Percentiles rank a stretch among this genome's conserved stretches.
Evolutionary conservation across 1,140 invertebrate genomes (phyloP).

Genomic region (Atta colombica): DNA sequence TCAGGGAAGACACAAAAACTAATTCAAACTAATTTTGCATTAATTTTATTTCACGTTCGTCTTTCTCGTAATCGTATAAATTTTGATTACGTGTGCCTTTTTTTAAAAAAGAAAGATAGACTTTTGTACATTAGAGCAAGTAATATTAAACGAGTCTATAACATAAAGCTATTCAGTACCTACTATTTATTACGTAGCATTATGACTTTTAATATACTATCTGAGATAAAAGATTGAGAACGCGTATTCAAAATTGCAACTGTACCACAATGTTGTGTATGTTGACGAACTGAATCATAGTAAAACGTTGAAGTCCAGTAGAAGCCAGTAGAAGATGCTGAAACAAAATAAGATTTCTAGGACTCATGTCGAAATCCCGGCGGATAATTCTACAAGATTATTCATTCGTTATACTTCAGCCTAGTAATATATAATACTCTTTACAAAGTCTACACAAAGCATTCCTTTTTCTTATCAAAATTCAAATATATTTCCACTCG

Average conservation of each 20-base stretch:
- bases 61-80: slow-evolving; percentile 26
- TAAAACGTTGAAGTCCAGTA: slow-evolving; percentile 50
- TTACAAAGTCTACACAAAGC: neutral
- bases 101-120: slow-evolving; percentile 25
- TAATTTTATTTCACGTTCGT: slow-evolving; percentile 31
- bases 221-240: slow-evolving; percentile 43
- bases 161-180: slow-evolving; percentile 30
- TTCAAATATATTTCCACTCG: neutral
- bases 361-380: slow-evolving; percentile 29
- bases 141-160: slow-evolving; percentile 48
- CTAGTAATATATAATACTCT: neutral
- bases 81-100: slow-evolving; percentile 18
- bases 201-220: slow-evolving; percentile 46
- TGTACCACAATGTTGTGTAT: slow-evolving; percentile 52
- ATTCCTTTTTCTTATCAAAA: slow-evolving; percentile 18
- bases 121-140: slow-evolving; percentile 22
- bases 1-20: neutral
- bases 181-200: slow-evolving; percentile 53
- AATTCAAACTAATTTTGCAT: neutral
- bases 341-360: slow-evolving; percentile 67
- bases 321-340: slow-evolving; percentile 67
- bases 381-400: slow-evolving; percentile 37
- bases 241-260: slow-evolving; percentile 47
- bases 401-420: neutral
- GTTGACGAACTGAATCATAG: slow-evolving; percentile 55